Base-by-base conservation (phyloP, 2,113 vertebrate genomes). In the Erythrolamprus reginae region DNA sequence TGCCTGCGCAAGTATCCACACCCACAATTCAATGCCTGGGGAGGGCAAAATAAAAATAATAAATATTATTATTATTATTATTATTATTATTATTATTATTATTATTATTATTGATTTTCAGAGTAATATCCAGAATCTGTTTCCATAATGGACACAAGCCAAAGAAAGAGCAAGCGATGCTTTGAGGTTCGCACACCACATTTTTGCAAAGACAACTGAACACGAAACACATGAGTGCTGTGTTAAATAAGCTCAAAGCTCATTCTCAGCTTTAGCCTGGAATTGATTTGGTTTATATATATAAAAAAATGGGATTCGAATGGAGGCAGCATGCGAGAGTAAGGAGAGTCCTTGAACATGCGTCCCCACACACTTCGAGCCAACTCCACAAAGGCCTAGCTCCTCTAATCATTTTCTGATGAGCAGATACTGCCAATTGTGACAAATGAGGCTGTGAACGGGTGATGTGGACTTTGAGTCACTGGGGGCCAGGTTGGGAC, bases 241-340 rank as follows among this genome's bases (percentile, higher is more conserved):
- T 21, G 92, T 26, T 52, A 94, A 95, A 92, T 95, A 92, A 92
- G 91, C 51, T 0, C 70, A 0, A 93, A 77, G 91, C 94, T 94
- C 93, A 52, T 95, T 94, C 94, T 94, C 26, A 48, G 93, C 94
- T 96, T 94, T 95, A 96, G 94, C 92, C 93, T 93, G 95, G 89
- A 93, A 95, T 95, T 96, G 95, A 95, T 94, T 89, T 93, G 86
- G 92, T 42, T 92, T 90, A 19, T 93, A 90, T n/a, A n/a, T n/a
- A n/a, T n/a, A 94, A 95, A 55, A 65, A 84, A 24, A 5, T 85
- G 84, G 90, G 90, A 89, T 83, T 88, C 84, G 84, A 88, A 90
- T 82, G 84, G 91, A 95, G 88, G 92, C 84, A 88, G 91, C 95
- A 92, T 24, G 83, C 85, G 10, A 17, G 91, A 91, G 84, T 65